A percentile compares a stretch with the other conserved stretches of the same genome.
These are phyloP conservation scores for Enteromius anoplus DNA, from an alignment of 2,797 vertebrate species.

Conservation along the genomic window DNA sequence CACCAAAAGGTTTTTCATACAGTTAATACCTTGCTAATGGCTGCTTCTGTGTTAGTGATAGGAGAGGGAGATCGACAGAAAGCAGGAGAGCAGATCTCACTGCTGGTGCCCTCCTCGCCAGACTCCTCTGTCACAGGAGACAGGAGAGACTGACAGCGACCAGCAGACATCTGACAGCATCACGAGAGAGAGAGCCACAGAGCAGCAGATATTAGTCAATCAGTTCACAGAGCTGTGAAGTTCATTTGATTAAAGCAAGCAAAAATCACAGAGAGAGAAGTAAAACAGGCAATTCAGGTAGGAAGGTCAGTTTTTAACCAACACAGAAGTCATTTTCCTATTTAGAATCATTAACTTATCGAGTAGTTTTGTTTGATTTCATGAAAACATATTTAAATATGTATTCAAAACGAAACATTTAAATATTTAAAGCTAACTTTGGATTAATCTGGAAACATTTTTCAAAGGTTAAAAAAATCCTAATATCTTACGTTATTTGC, in stretches of 20 bases:
- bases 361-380: background rate
- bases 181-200: slow-evolving; percentile 60
- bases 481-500: no score
- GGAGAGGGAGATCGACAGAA: slow-evolving; percentile 95
- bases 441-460: background rate
- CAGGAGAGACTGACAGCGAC: slow-evolving; percentile 96
- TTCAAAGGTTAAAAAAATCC: background rate
- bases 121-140: slow-evolving; percentile 99
- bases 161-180: slow-evolving; percentile 93
- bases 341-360: background rate
- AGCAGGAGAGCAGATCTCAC: slow-evolving; percentile 96
- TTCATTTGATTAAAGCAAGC: background rate
- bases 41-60: slow-evolving; percentile 90
- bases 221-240: background rate
- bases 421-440: background rate
- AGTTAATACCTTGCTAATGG: slow-evolving; percentile 90
- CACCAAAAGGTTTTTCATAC: background rate
- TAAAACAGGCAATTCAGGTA: background rate
- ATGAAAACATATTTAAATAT: background rate
- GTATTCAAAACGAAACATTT: background rate
- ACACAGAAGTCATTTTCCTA: background rate
- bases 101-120: slow-evolving; percentile 98
- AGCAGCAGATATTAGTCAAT: slow-evolving; percentile 14
- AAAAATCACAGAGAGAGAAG: background rate
- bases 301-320: background rate